Base-by-base conservation (phyloP, 2,113 vertebrate species). In the Cyphomyrus plagiostoma region DNA sequence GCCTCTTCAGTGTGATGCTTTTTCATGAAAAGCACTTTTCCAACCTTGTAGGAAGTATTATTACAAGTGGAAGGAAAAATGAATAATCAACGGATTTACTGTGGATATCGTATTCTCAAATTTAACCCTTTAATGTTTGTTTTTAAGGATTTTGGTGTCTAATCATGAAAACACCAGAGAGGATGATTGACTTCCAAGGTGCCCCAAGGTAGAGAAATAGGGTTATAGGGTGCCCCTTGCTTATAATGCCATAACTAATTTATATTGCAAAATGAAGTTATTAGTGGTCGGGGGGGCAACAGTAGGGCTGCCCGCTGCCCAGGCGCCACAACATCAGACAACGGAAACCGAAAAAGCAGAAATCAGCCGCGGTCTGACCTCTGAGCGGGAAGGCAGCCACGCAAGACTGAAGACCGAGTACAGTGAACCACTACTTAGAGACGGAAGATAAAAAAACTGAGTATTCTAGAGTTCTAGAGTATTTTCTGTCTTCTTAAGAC, bases 1-100 rank as follows among this genome's bases (percentile, higher is more conserved):
- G 87, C 90, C 86, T 26, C 77, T 88, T 87, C 92, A 90, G 88
- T 93, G 62, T 26, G 90, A 92, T 90, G 89, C 88, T 90, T 87
- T 89, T 89, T 91, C 89, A 45, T 80, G 17, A 77, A 9, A 48
- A 62, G 39, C 15, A 80, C 39, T 30, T 62, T 66, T 45, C 13
- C 17, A 45, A 48, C 52, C 70, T 62, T 82, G 77, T 13, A 88
- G 87, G 52, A 21, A 89, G 30, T 82, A 35, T 82, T 39, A 58
- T 58, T 46, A 26, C 52, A 42, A 21, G 26, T n/a, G 52, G 21
- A 89, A 46, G 42, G 39, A 62, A 26, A 8, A 26, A 26, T 42
- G 88, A 42, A 39, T 89, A 49, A 42, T 23, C 30, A 89, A 21
- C 39, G 19, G 49, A 26, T 58, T 50, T 17, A 53, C 26, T 21